phyloP scores from a whole-genome alignment of 2,888 invertebrate genomes.

The Onthophagus sagittarius region DNA sequence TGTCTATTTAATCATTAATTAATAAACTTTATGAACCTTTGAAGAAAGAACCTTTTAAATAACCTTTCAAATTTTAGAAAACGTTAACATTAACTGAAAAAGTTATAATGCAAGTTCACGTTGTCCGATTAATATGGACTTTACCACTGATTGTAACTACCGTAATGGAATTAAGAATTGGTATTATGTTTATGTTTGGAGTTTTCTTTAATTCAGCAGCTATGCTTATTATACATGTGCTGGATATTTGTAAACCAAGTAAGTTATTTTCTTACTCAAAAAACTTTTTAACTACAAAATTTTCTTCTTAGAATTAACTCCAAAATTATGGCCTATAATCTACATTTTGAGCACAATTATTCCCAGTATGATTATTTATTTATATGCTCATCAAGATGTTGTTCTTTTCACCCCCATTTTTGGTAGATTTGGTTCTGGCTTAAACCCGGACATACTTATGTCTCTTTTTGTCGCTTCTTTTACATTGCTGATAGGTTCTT shows the following conservation, averaged over 20 bases:
- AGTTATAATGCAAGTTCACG: slow-evolving; percentile 39
- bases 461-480: slow-evolving; percentile 44
- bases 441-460: slow-evolving; percentile 50
- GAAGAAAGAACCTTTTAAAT: no score
- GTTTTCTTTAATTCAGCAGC: slow-evolving; percentile 41
- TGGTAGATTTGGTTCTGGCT: slow-evolving; percentile 48
- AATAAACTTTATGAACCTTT: no score
- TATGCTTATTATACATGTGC: slow-evolving; percentile 34
- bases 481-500: slow-evolving; percentile 42
- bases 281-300: no score
- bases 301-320: background rate
- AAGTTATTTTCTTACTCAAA: slow-evolving; percentile 19
- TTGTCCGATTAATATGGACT: slow-evolving; percentile 42
- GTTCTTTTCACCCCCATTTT: slow-evolving; percentile 44
- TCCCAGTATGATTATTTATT: slow-evolving; percentile 37
- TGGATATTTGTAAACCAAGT: slow-evolving; percentile 35
- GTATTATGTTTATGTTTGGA: slow-evolving; percentile 40
- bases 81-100: slow-evolving; percentile 33
- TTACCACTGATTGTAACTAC: slow-evolving; percentile 38
- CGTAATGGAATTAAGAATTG: slow-evolving; percentile 37
- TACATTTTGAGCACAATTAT: slow-evolving; percentile 37
- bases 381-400: slow-evolving; percentile 31
- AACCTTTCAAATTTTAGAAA: slow-evolving; percentile 39
- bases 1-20: no score
- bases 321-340: slow-evolving; percentile 35